Evolutionary conservation across 2,113 vertebrate species (phyloP), one percentile per base, ranked within the genome.

Genomic region (Gopherus flavomarginatus): DNA sequence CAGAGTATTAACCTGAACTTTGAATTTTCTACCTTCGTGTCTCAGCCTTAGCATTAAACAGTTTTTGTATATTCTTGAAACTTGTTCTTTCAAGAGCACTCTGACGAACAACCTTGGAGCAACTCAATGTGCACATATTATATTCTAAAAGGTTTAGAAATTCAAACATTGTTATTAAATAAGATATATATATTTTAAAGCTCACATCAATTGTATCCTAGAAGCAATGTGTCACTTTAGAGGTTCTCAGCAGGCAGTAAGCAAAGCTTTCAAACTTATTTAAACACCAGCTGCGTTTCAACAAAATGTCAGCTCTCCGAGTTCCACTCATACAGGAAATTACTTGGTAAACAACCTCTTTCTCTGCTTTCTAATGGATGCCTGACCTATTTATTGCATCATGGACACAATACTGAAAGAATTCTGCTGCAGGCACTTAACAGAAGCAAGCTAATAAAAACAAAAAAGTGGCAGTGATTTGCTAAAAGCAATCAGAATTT

Each of bases 361-460:
- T 95, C 94, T 97, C 83, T 93, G 91, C 95, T 94, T 97, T 94
- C 90, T 96, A 97, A 98, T 97, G 97, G 97, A 97, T 97, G 94
- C 92, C 97, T 98, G 97, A 98, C 97, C 97, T 98, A 98, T 98
- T 98, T 98, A 97, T 92, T 96, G 95, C 96, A 90, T 95, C 86
- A 92, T 1, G 85, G 95, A 96, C 96, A 96, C 95, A 97, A 95
- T 92, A 83, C 93, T 96, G 93, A 96, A 98, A 96, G 96, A 97
- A 94, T 94, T 91, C 91, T 95, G 96, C 96, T 96, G 95, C 93
- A 97, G 96, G 97, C 96, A 97, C 94, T 97, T 95, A 92, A 96
- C 83, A 97, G 94, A 96, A 92, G 86, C 90, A 93, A 93, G 93
- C 95, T 96, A 97, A 96, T 97, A 96, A 97, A 95, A 87, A 92